Percentiles rank a stretch among this genome's conserved stretches.
Conservation (phyloP, 2,888 invertebrate genomes). For the Andrena bicolor region DNA sequence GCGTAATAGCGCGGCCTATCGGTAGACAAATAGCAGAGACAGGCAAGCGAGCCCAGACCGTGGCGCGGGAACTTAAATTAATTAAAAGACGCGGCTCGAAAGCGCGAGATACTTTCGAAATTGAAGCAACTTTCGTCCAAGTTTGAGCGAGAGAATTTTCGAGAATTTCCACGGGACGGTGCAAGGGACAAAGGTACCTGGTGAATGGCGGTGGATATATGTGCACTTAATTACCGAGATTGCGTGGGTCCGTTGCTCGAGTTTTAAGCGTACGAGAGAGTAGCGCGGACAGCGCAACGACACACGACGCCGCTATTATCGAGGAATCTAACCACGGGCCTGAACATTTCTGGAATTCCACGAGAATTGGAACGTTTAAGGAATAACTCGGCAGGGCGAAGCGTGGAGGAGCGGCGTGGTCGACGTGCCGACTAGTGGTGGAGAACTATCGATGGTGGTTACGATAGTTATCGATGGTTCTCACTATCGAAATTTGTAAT, state of each 20-base stretch:
- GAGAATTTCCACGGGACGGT: neutral
- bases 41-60: neutral
- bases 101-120: neutral
- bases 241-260: neutral
- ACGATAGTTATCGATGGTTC: no score
- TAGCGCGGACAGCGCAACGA: neutral
- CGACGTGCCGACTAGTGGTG: no score
- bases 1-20: neutral
- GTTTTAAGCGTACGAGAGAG: neutral
- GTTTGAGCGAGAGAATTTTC: neutral
- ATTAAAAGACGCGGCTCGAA: neutral
- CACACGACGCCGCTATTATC: neutral
- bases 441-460: no score
- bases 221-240: neutral
- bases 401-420: neutral
- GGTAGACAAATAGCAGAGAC: neutral
- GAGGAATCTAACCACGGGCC: slow-evolving; percentile 23
- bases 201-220: neutral
- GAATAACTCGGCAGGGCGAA: slow-evolving; percentile 7
- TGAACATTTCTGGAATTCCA: slow-evolving; percentile 12
- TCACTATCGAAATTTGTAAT: no score
- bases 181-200: neutral
- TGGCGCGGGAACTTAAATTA: slow-evolving; percentile 2
- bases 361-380: slow-evolving; percentile 1
- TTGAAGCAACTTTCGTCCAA: neutral